A percentile compares a stretch with the other conserved stretches of the same genome.
Evolutionary conservation across 2,888 invertebrate genomes (phyloP).

Genomic region (Allolobophora icterica): DNA sequence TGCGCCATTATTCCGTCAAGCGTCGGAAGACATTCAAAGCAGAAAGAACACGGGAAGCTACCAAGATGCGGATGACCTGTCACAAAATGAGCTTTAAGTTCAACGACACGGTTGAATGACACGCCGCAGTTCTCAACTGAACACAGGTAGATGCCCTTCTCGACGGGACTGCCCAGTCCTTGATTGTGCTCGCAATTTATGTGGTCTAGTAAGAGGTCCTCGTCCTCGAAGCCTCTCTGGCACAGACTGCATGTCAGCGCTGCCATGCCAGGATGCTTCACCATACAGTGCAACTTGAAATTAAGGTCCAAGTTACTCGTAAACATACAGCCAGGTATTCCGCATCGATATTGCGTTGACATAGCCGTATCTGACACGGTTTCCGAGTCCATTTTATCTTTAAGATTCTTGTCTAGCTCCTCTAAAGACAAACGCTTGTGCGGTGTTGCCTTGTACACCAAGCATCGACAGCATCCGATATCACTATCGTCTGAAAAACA

Average conservation of each 20-base stretch:
- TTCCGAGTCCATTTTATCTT: not conserved
- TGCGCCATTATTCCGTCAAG: constrained; percentile 31
- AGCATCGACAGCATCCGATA: not conserved
- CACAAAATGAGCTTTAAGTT: constrained; percentile 22
- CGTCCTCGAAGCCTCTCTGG: constrained; percentile 8
- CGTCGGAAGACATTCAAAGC: constrained; percentile 26
- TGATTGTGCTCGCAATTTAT: constrained; percentile 13
- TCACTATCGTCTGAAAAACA: not conserved
- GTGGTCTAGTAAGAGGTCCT: constrained; percentile 36
- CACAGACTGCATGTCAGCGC: constrained; percentile 33
- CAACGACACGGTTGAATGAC: constrained; percentile 32
- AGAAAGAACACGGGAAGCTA: constrained; percentile 39
- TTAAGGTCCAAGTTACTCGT: not conserved
- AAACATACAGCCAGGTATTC: constrained; percentile 29
- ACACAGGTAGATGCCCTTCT: constrained; percentile 34
- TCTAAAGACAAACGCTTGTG: not conserved
- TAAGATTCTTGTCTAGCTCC: not conserved
- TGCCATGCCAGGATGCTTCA: constrained; percentile 29
- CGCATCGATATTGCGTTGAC: constrained; percentile 32
- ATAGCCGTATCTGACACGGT: not conserved
- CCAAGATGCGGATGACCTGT: constrained; percentile 23
- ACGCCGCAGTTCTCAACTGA: constrained; percentile 3
- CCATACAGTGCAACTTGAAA: constrained; percentile 37
- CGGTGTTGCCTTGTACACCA: not conserved
- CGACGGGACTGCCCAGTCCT: constrained; percentile 18